phyloP scores from a whole-genome alignment of 2,888 invertebrate genomes.

The Tryphoninae sp. region DNA sequence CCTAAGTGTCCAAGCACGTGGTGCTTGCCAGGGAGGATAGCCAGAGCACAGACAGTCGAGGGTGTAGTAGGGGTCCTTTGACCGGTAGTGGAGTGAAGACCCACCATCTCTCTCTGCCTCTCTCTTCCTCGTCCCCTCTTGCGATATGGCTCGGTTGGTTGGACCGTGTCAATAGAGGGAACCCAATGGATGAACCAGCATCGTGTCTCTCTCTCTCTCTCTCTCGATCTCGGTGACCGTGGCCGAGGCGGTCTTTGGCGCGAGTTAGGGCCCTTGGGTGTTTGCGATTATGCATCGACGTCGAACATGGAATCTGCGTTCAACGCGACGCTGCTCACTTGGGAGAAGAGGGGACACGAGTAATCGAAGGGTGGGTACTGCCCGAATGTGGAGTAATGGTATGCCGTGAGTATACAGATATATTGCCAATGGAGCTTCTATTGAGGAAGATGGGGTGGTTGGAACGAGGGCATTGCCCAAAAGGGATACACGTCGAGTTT shows the following conservation, averaged over 20 bases:
- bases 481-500: slow-evolving; percentile 35
- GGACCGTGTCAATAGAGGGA: slow-evolving; percentile 36
- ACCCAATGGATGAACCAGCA: slow-evolving; percentile 9
- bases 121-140: no score
- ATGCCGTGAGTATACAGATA: slow-evolving; percentile 2
- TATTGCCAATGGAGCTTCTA: slow-evolving; percentile 14
- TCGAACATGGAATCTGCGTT: slow-evolving; percentile 60
- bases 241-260: slow-evolving; percentile 34
- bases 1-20: slow-evolving; percentile 45
- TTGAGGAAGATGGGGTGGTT: slow-evolving; percentile 28
- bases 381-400: slow-evolving; percentile 23
- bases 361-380: slow-evolving; percentile 9
- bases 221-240: slow-evolving; percentile 12
- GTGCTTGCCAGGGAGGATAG: background rate
- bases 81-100: slow-evolving; percentile 32
- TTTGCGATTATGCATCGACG: slow-evolving; percentile 60
- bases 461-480: slow-evolving; percentile 1
- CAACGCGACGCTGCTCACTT: slow-evolving; percentile 38
- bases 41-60: background rate
- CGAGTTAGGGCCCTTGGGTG: slow-evolving; percentile 53
- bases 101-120: background rate
- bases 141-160: background rate
- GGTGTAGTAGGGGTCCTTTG: slow-evolving; percentile 48
- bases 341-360: slow-evolving; percentile 14
- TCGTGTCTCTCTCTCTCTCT: slow-evolving; percentile 9